These are phyloP conservation scores for Calcarius lapponicus DNA, from an alignment of 2,797 vertebrate species.

Conservation along the genomic window DNA sequence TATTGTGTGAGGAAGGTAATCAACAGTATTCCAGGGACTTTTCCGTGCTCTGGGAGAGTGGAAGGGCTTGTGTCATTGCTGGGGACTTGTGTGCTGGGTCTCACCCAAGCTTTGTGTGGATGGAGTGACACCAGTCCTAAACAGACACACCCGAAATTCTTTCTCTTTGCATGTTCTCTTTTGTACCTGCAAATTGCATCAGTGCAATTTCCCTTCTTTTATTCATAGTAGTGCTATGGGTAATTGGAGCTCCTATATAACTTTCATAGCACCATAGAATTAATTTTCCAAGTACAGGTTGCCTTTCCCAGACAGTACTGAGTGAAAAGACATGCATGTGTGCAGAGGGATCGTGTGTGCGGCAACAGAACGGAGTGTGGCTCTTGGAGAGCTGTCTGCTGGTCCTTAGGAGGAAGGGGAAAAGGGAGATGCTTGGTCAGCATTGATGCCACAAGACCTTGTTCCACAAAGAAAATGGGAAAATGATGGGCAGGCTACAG, in stretches of 20 bases:
- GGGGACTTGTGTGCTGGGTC: background rate
- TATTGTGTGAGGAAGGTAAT: background rate
- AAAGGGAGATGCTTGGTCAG: background rate
- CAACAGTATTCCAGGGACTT: background rate
- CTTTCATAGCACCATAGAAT: background rate
- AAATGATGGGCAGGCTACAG: background rate
- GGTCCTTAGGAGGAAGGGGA: background rate
- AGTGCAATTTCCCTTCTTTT: background rate
- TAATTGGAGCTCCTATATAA: background rate
- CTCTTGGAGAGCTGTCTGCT: background rate
- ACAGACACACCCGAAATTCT: background rate
- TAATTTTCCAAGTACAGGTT: background rate
- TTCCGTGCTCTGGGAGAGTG: background rate
- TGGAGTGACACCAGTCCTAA: background rate
- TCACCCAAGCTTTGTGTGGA: background rate
- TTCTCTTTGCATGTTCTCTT: background rate
- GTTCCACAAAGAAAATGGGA: background rate
- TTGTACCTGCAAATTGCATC: background rate
- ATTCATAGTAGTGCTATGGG: background rate
- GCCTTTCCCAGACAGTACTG: background rate
- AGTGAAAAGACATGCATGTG: background rate
- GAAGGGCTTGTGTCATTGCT: background rate
- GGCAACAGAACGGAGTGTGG: background rate
- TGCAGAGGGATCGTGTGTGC: rapidly evolving
- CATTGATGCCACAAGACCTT: background rate